phyloP scores from a whole-genome alignment of 1,140 invertebrate species.

The Chelonus insularis region DNA sequence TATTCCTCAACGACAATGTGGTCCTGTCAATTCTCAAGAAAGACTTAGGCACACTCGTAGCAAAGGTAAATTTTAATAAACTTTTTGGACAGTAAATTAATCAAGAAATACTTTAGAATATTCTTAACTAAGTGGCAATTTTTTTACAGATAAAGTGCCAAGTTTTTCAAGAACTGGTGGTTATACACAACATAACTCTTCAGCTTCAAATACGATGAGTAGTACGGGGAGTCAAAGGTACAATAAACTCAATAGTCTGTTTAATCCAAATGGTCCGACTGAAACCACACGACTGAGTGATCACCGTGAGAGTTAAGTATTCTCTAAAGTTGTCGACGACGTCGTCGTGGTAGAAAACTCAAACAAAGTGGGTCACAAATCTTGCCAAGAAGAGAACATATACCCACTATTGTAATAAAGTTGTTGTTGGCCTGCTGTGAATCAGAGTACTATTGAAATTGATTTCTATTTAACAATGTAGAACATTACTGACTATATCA shows the following conservation, averaged over 20 bases:
- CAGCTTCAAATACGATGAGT: constrained; percentile 55
- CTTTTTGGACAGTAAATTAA: too few species aligned
- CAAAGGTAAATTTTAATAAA: constrained; percentile 54
- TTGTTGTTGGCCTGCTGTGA: constrained; percentile 9
- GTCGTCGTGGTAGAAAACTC: too few species aligned
- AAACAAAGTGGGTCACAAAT: neutral
- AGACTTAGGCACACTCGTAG: constrained; percentile 53
- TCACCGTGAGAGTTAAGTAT: constrained; percentile 53
- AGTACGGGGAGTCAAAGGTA: constrained; percentile 56
- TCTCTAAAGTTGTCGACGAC: constrained; percentile 1
- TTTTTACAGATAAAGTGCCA: constrained; percentile 51
- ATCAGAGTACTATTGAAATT: neutral
- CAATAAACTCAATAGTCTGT: constrained; percentile 55
- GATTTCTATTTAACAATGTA: neutral
- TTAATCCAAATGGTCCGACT: constrained; percentile 44
- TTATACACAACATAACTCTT: constrained; percentile 54
- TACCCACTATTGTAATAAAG: too few species aligned
- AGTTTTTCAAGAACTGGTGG: constrained; percentile 48
- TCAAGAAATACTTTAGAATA: too few species aligned
- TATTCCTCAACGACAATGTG: constrained; percentile 51
- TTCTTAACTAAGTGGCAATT: too few species aligned
- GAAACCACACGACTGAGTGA: constrained; percentile 52
- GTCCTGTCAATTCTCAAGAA: constrained; percentile 53
- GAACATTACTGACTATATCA: neutral
- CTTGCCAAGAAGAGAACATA: constrained; percentile 8